phyloP scores from a whole-genome alignment of 1,140 invertebrate genomes.

The Protaetia brevitarsis region DNA sequence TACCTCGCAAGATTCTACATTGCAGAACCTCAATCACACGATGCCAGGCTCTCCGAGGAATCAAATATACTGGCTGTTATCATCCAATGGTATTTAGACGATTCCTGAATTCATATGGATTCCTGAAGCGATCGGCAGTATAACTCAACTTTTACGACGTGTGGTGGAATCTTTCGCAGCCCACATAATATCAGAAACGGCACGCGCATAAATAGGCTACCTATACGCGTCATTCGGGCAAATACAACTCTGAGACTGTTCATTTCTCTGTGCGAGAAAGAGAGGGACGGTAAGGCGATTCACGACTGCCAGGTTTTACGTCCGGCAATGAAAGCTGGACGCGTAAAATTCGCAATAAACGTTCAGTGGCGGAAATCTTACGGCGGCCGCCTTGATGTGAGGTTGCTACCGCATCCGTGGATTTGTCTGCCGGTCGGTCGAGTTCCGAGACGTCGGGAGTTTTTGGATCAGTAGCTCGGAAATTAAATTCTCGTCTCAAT shows the following conservation, averaged over 20 bases:
- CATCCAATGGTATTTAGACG: not conserved
- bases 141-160: too few relatives aligned
- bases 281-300: not conserved
- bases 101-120: not conserved
- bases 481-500: not conserved
- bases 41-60: not conserved
- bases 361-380: not conserved
- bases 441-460: not conserved
- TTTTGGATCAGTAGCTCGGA: not conserved
- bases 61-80: not conserved
- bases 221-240: not conserved
- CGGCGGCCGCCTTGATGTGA: not conserved
- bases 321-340: slow-evolving; percentile 3
- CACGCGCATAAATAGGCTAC: too few relatives aligned
- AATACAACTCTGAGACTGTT: not conserved
- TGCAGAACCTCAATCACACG: not conserved
- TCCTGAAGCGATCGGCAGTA: too few relatives aligned
- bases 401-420: not conserved
- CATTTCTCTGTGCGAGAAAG: not conserved
- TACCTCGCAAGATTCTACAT: too few relatives aligned
- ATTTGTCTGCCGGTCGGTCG: not conserved
- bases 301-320: not conserved
- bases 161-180: too few relatives aligned
- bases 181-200: too few relatives aligned
- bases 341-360: not conserved